phyloP scores from a whole-genome alignment of 2,113 vertebrate genomes.

The Typhlomys cinereus region DNA sequence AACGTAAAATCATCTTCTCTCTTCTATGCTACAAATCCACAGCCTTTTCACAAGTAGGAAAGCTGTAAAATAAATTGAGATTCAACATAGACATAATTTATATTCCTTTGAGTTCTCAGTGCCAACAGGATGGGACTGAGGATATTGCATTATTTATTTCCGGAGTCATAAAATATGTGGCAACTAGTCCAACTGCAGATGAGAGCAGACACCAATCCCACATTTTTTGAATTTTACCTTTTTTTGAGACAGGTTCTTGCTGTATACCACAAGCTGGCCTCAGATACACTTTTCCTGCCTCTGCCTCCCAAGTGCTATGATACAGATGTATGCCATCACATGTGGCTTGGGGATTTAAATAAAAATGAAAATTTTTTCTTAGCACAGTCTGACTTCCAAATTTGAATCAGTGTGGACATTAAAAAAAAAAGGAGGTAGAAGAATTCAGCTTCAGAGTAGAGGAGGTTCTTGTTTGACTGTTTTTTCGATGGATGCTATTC shows the following conservation, averaged over 20 bases:
- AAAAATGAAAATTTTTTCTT: constrained; percentile 3
- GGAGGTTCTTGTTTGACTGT: not conserved
- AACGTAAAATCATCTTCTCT: constrained; percentile 76
- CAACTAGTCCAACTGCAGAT: not conserved
- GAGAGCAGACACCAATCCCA: not conserved
- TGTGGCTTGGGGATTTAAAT: not conserved
- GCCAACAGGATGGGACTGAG: constrained; percentile 2
- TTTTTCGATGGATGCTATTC: not conserved
- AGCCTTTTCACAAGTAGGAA: constrained; percentile 65
- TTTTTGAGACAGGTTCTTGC: not conserved
- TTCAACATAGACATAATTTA: constrained; percentile 54
- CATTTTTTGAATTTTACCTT: not conserved
- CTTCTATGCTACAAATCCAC: constrained; percentile 57
- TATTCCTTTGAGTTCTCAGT: constrained; percentile 35
- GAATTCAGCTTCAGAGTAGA: not conserved
- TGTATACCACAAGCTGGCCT: not conserved
- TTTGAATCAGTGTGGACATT: not conserved
- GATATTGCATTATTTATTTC: constrained; percentile 17
- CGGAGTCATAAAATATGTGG: not conserved
- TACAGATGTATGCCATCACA: no score
- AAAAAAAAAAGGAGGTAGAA: not conserved
- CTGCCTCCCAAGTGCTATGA: not conserved
- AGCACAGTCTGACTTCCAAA: constrained; percentile 37
- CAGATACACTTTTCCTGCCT: not conserved
- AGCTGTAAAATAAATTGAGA: constrained; percentile 48